Evolutionary conservation across 2,888 invertebrate species (phyloP).

Genomic region (Ophion obscuratus): DNA sequence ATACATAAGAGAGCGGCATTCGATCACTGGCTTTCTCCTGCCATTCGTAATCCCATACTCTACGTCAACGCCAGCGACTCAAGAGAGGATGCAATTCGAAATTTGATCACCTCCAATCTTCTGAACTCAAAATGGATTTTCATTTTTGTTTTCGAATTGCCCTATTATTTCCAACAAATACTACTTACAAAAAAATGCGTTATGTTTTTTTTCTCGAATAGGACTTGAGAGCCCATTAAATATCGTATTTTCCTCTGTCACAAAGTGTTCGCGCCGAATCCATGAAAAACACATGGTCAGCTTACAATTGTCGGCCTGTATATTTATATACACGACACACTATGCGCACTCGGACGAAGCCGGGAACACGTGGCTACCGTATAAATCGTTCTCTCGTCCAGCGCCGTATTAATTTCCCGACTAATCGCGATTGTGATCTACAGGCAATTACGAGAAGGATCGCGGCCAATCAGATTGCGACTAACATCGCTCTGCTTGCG

Average conservation of each 20-base stretch:
- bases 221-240: no score
- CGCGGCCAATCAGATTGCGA: conserved; percentile 76
- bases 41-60: conserved; percentile 74
- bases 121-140: no score
- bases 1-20: conserved; percentile 54
- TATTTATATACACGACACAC: background rate
- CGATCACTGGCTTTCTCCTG: conserved; percentile 72
- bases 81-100: no score
- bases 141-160: no score
- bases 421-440: conserved; percentile 82
- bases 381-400: conserved; percentile 77
- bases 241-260: no score
- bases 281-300: no score
- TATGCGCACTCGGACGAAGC: conserved; percentile 12
- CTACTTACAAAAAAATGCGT: no score
- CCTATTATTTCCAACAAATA: no score
- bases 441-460: conserved; percentile 81
- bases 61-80: no score
- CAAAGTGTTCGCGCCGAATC: no score
- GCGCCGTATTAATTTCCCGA: conserved; percentile 80
- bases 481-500: conserved; percentile 73
- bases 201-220: no score
- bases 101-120: no score
- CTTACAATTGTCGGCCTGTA: background rate
- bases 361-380: conserved; percentile 59